These are phyloP conservation scores for chimpanzee (Pan troglodytes) DNA, from an alignment of 2,113 vertebrate species.

Conservation along the genomic window DNA sequence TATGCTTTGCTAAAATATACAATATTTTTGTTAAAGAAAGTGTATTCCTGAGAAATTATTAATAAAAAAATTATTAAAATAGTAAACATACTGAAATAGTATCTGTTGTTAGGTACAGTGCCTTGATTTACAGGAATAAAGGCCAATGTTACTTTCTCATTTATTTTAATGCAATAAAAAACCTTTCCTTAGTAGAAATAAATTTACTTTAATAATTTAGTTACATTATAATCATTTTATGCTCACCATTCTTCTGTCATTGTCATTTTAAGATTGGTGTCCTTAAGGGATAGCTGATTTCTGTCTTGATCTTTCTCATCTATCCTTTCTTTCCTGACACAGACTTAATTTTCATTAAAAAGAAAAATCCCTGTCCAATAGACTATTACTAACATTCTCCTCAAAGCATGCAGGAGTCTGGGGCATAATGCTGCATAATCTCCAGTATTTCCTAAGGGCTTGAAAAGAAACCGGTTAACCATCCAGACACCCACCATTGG, in stretches of 20 bases:
- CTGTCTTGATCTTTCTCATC: constrained; percentile 5
- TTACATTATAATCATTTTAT: neutral
- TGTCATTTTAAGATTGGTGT: neutral
- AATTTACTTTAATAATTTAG: constrained; percentile 2
- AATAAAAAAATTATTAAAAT: neutral
- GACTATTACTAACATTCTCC: neutral
- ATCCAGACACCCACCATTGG: neutral
- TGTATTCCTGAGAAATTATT: neutral
- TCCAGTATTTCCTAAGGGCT: neutral
- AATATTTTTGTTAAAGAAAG: neutral
- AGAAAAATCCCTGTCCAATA: neutral
- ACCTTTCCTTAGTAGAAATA: neutral
- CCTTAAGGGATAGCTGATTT: neutral
- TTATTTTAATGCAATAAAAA: neutral
- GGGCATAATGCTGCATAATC: neutral
- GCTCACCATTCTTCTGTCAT: neutral
- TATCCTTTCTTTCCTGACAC: neutral
- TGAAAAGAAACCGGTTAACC: neutral
- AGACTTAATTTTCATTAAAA: constrained; percentile 33
- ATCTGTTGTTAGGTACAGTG: neutral
- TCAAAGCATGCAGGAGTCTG: neutral
- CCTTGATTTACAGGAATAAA: neutral
- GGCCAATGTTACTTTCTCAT: neutral
- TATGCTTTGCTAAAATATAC: neutral
- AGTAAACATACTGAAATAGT: neutral